Base-by-base conservation (phyloP, 2,113 vertebrate genomes). In the Sander vitreus region DNA sequence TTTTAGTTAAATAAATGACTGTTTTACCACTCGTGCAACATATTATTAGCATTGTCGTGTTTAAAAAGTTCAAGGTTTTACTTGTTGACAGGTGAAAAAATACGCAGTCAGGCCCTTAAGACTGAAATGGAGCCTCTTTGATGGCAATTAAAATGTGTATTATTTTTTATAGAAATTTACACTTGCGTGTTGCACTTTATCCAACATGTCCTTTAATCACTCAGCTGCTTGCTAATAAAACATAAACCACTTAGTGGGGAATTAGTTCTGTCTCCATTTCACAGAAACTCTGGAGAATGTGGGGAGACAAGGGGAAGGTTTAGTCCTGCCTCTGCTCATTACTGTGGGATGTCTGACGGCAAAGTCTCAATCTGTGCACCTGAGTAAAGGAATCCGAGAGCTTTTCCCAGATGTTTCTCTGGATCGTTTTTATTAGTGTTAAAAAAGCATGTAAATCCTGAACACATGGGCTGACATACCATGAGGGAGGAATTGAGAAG, bases 221-320 rank as follows among this genome's bases (percentile, higher is more conserved):
- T 88, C 83, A 84, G 77, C 86, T 78, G 19, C 58, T 75, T 76
- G 78, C 90, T 94, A 93, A 93, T 93, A 94, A 92, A 95, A 95
- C 91, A 89, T 88, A 94, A 94, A 93, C 87, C 84, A 86, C 91
- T 95, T 94, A 93, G 82, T 67, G 80, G 74, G 88, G 90, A 93
- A 93, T 94, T 93, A 93, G 91, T 80, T 89, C 80, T 74, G 83
- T 93, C 91, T 93, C 78, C 73, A 58, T 92, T 92, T 88, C 84
- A 87, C 82, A 77, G 81, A 73, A 88, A 87, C 84, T 48, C 60
- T 23, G 43, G 64, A 84, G 89, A 89, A 91, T 87, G 84, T 23
- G 83, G 69, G 65, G 80, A 91, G 91, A 90, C 85, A 60, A 68
- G 86, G 89, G 62, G 70, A 83, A 47, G 67, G 76, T 77, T 84